Percentiles rank a stretch among this genome's conserved stretches.
These are phyloP conservation scores for Drosophila kikkawai DNA, from an alignment of 1,140 invertebrate species.

Conservation along the genomic window DNA sequence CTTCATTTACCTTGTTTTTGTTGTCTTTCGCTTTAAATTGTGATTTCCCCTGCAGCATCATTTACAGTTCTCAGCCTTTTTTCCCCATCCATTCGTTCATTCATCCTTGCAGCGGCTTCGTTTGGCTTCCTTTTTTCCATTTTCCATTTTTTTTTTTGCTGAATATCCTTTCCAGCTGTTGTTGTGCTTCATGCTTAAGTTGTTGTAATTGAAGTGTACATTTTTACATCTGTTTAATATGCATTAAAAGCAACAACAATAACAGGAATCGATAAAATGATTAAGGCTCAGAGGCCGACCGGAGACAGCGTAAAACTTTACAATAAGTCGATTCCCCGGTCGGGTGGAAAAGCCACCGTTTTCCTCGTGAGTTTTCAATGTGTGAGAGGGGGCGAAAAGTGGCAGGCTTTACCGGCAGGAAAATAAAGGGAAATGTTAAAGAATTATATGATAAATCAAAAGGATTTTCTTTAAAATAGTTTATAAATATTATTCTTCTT, in stretches of 20 bases:
- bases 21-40: constrained; percentile 55
- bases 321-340: constrained; percentile 4
- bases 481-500: background rate
- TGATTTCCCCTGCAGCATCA: constrained; percentile 35
- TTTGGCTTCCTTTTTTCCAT: constrained; percentile 21
- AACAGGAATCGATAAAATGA: constrained; percentile 72
- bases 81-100: background rate
- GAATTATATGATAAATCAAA: background rate
- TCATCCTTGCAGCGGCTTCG: constrained; percentile 1
- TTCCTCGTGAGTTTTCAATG: background rate
- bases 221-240: constrained; percentile 79
- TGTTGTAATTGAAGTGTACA: constrained; percentile 77
- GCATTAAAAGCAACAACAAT: constrained; percentile 57
- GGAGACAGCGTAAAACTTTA: constrained; percentile 32
- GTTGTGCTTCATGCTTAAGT: constrained; percentile 64
- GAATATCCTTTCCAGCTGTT: constrained; percentile 37
- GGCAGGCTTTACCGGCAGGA: background rate
- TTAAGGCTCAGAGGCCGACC: constrained; percentile 45
- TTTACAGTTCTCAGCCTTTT: constrained; percentile 21
- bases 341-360: constrained; percentile 13
- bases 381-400: constrained; percentile 2
- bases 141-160: constrained; percentile 3
- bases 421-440: background rate
- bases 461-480: background rate
- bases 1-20: constrained; percentile 12